These are phyloP conservation scores for Charadrius vociferus DNA, from an alignment of 2,113 vertebrate genomes.

Conservation along the genomic window DNA sequence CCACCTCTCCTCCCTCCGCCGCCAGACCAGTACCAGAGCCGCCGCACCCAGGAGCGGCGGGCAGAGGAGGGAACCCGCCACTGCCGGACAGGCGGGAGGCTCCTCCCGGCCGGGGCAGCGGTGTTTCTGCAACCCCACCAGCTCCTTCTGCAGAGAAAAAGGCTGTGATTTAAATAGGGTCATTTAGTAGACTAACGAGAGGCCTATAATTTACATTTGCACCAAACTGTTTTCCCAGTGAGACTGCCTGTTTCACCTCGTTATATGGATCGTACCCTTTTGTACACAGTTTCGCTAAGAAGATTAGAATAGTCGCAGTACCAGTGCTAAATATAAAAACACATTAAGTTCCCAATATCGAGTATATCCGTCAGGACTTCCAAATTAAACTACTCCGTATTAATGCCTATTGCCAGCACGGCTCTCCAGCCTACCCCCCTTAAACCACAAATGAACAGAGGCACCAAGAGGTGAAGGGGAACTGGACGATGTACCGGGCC, in stretches of 20 bases:
- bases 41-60: rapidly evolving
- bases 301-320: neutral
- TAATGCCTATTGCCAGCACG: neutral
- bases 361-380: neutral
- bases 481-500: rapidly evolving
- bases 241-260: neutral
- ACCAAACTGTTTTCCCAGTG: neutral
- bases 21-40: rapidly evolving
- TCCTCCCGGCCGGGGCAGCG: rapidly evolving
- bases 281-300: neutral
- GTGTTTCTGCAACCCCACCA: rapidly evolving
- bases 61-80: neutral
- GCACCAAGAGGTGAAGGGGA: neutral
- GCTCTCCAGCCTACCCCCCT: neutral
- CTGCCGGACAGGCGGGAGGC: rapidly evolving
- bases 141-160: neutral
- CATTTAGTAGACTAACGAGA: neutral
- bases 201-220: neutral
- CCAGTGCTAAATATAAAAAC: neutral
- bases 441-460: neutral
- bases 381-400: neutral
- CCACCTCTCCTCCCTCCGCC: rapidly evolving
- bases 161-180: neutral
- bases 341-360: neutral
- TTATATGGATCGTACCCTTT: neutral